Percentiles rank a stretch among this genome's conserved stretches.
These are phyloP conservation scores for Tupaia chinensis DNA, from an alignment of 2,113 vertebrate genomes.

Conservation along the genomic window DNA sequence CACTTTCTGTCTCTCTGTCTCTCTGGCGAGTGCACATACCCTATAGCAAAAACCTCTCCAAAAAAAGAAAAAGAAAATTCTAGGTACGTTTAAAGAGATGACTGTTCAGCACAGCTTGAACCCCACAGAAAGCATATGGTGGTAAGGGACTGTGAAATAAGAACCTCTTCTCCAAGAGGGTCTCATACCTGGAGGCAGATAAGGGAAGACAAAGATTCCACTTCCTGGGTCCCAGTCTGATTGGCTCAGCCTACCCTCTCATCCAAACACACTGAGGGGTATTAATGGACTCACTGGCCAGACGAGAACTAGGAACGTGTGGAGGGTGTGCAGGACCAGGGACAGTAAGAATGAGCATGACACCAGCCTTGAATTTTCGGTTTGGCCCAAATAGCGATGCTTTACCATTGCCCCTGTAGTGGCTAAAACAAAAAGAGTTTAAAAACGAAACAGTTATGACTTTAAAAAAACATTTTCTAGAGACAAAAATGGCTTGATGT, in stretches of 20 bases:
- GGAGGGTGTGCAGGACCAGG: neutral
- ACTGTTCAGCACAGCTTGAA: neutral
- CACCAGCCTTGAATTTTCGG: neutral
- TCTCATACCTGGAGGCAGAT: neutral
- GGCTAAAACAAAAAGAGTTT: neutral
- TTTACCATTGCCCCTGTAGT: neutral
- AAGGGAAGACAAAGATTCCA: neutral
- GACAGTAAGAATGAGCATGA: neutral
- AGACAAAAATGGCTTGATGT: neutral
- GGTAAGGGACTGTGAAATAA: neutral
- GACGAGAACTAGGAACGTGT: neutral
- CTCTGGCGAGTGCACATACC: no score
- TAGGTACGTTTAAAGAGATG: neutral
- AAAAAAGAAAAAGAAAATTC: neutral
- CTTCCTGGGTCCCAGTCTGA: neutral
- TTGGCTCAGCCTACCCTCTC: neutral
- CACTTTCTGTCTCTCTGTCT: no score
- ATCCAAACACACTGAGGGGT: neutral
- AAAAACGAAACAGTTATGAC: neutral
- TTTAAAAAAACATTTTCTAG: neutral
- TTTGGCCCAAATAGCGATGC: neutral
- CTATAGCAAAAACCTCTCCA: no score
- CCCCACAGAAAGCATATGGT: neutral
- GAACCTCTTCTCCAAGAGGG: neutral
- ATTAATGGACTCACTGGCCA: neutral